These are phyloP conservation scores for Triops cancriformis DNA, from an alignment of 1,140 invertebrate species.

Conservation along the genomic window DNA sequence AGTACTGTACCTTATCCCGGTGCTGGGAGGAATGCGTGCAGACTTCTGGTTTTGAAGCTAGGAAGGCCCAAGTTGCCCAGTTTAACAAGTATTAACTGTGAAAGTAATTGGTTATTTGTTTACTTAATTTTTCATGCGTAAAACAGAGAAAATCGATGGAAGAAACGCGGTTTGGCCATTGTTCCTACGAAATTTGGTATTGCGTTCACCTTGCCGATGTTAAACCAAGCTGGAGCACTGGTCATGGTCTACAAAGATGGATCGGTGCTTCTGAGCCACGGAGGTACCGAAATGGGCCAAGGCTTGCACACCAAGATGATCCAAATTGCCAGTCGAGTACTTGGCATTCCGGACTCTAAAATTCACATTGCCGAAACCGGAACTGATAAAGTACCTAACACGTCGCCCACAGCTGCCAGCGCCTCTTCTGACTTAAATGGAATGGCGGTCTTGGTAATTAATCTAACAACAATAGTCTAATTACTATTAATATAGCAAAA, in stretches of 20 bases:
- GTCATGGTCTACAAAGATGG: conserved; percentile 86
- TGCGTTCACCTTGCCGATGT: conserved; percentile 63
- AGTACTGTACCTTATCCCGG: conserved; percentile 60
- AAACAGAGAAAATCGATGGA: conserved; percentile 66
- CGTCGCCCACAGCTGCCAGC: conserved; percentile 84
- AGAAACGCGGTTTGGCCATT: conserved; percentile 75
- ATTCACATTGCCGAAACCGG: conserved; percentile 82
- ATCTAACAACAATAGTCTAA: conserved; percentile 12
- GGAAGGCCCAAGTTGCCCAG: conserved; percentile 49
- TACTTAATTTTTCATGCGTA: conserved; percentile 23
- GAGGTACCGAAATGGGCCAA: conserved; percentile 93
- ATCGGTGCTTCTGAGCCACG: conserved; percentile 81
- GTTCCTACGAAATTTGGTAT: conserved; percentile 89
- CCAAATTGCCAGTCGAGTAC: conserved; percentile 65
- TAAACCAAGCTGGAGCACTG: conserved; percentile 84
- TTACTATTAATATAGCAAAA: no score
- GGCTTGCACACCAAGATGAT: conserved; percentile 93
- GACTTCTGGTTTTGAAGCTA: conserved; percentile 56
- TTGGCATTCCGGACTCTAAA: conserved; percentile 62
- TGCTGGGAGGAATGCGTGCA: conserved; percentile 77
- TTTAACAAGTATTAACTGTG: conserved; percentile 58
- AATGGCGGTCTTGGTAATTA: conserved; percentile 74
- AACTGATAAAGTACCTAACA: conserved; percentile 91
- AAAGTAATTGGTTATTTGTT: neutral
- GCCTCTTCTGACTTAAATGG: conserved; percentile 87